Base-by-base conservation (phyloP, 2,888 invertebrate genomes). In the Acrobasis repandana region DNA sequence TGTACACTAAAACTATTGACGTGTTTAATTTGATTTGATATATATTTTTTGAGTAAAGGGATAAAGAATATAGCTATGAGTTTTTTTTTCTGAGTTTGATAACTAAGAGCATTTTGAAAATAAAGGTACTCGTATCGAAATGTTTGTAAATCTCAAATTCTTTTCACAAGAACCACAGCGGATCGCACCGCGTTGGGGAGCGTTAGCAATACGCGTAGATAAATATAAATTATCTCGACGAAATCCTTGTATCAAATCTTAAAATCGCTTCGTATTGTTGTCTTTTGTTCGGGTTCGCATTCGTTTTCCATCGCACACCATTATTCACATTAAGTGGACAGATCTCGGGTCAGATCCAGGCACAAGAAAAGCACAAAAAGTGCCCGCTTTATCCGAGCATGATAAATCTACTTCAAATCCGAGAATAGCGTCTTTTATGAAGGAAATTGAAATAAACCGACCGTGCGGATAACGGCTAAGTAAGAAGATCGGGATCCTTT, bases 401-500 rank as follows among this genome's bases (percentile, higher is more conserved):
- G 91, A 92, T 92, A 92, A 92, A 92, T 92, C 91, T 92, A 91
- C 92, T 92, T 92, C 92, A 92, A 92, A 92, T 92, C 92, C 91
- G 90, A 92, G 91, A 91, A 92, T 91, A 90, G 88, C 92, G 88
- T 91, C 92, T 91, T 90, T 91, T 92, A 92, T 92, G 92, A 92
- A 91, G 90, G 90, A 91, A 92, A 92, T 92, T 92, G 92, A 92
- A 92, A 92, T 92, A 92, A 92, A 92, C 92, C 92, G 91, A 92
- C 91, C 91, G 92, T 91, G 86, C 88, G 91, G 91, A 91, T 91
- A 90, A 90, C 90, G 82, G 88, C 90, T 91, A 91, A 92, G 91
- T 91, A 91, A 88, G 87, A 82, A 86, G 88, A 91, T 90, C 88
- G 86, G 82, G 86, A 89, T 86, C 89, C 89, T 83, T 90, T 89